These are phyloP conservation scores for Tupaia chinensis DNA, from an alignment of 2,113 vertebrate species.

Conservation along the genomic window DNA sequence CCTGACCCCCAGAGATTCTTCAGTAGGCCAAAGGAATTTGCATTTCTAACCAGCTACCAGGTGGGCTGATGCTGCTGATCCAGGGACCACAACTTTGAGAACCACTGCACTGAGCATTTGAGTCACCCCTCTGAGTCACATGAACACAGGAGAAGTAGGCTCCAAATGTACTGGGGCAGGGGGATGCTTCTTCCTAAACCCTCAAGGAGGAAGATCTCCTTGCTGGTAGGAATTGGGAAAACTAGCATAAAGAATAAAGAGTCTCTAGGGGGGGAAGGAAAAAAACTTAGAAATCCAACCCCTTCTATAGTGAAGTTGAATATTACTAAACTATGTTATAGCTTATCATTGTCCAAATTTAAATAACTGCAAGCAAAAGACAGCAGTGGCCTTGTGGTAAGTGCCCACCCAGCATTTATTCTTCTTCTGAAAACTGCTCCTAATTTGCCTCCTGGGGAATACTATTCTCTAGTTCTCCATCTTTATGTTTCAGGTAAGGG, in stretches of 20 bases:
- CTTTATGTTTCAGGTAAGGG: background rate
- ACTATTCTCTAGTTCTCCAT: background rate
- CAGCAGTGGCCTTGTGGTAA: background rate
- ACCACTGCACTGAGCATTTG: slow-evolving; percentile 45
- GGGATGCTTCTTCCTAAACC: background rate
- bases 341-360: background rate
- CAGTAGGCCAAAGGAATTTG: slow-evolving; percentile 60
- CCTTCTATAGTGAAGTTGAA: background rate
- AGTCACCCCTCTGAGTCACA: slow-evolving; percentile 55
- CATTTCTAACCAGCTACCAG: slow-evolving; percentile 69
- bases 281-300: background rate
- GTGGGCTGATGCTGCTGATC: background rate
- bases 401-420: background rate
- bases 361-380: background rate
- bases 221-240: background rate
- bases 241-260: background rate
- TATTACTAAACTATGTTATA: background rate
- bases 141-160: background rate
- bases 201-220: background rate
- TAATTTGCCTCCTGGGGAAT: background rate
- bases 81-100: slow-evolving; percentile 45
- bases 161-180: background rate
- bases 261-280: background rate
- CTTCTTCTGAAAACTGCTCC: background rate
- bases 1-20: slow-evolving; percentile 57